Base-by-base conservation (phyloP, 1,140 invertebrate genomes). In the Drosophila sulfurigaster region DNA sequence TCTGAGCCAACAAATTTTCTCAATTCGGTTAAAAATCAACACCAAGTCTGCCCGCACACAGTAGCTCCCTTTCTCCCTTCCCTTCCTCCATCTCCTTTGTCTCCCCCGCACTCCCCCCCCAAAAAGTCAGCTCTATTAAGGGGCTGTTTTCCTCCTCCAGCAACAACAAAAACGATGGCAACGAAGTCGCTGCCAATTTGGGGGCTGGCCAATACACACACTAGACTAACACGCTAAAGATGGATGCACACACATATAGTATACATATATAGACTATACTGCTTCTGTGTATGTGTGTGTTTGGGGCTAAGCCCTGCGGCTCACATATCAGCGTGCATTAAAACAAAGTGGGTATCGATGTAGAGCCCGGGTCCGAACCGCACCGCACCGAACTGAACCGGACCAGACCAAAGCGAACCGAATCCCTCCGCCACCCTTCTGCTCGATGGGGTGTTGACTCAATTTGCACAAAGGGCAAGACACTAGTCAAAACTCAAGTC, bases 321-420 rank as follows among this genome's bases (percentile, higher is more conserved):
- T 87, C 83, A 87, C 83, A 82, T 87, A 87, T 87, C 83, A 87
- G 83, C 85, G 80, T 81, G 80, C 85, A 87, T 87, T 88, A 83
- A 87, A 87, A 87, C 83, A 87, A 87, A 87, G 83, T 87, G 83
- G 78, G 83, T 86, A 87, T 87, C 78, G 82, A 88, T 87, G 83
- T 87, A 76, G 73, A 88, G 69, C 62, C 80, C 83, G 63, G 71
- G 78, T 64, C 67, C 73, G 48, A 79, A 52, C 60, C 73, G 54
- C 51, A 82, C 62, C 51, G 54, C 67, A 65, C 58, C 69, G 60
- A 32, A 32, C 35, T 8, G 8, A 38, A 38, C 67, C 73, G 48
- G 76, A 56, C 60, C 66, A 48, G 52, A 79, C 58, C 46, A 45
- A 38, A 10, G 2, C 35, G 8, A 35, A 7, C 5, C 30, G 32